A percentile compares a stretch with the other conserved stretches of the same genome.
These are phyloP conservation scores for Steatocranus sp. DNA, from an alignment of 2,797 vertebrate species.

Conservation along the genomic window DNA sequence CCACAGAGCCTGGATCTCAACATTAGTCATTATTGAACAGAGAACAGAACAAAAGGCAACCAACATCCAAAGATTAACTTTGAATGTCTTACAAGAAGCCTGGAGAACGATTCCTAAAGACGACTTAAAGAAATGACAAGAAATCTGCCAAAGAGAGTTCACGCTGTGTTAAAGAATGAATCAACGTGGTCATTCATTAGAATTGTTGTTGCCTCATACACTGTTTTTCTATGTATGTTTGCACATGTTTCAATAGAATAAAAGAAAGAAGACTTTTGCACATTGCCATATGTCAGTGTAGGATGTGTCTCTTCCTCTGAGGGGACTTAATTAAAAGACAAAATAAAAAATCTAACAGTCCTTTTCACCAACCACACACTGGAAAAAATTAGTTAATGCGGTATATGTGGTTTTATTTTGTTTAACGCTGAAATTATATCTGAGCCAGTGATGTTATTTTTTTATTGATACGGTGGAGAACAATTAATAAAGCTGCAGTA, in stretches of 20 bases:
- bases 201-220: neutral
- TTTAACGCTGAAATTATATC: constrained; percentile 16
- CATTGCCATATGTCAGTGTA: neutral
- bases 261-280: neutral
- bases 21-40: neutral
- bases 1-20: neutral
- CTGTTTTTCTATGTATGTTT: neutral
- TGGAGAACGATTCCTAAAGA: neutral
- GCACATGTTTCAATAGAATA: neutral
- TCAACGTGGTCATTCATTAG: neutral
- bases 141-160: neutral
- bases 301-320: neutral
- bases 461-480: constrained; percentile 43
- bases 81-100: neutral
- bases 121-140: neutral
- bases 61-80: neutral
- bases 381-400: neutral
- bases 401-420: neutral
- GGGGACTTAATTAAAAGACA: neutral
- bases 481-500: constrained; percentile 27
- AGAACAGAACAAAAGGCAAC: neutral
- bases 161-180: neutral
- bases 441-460: constrained; percentile 10
- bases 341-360: neutral
- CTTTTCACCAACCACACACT: neutral